Conservation (phyloP, 1,140 invertebrate species). For the Drosophila nasuta region DNA sequence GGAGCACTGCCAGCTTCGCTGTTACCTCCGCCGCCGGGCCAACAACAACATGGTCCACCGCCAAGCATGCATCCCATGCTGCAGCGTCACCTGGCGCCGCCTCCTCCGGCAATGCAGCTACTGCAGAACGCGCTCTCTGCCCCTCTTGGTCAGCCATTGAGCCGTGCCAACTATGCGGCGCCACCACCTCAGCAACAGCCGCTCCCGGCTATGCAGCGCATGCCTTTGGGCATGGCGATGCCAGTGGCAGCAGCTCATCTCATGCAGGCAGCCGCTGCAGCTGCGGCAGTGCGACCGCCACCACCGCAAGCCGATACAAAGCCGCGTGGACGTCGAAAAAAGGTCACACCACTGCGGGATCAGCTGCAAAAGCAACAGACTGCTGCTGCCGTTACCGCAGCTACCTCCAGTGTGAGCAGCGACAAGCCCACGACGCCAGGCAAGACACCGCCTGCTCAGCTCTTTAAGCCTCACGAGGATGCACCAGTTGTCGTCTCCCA, state of each 20-base stretch:
- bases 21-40: slow-evolving; percentile 52
- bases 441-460: slow-evolving; percentile 69
- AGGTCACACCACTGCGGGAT: slow-evolving; percentile 77
- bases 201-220: slow-evolving; percentile 47
- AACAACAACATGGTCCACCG: slow-evolving; percentile 20
- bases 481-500: slow-evolving; percentile 81
- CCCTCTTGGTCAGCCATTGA: slow-evolving; percentile 69
- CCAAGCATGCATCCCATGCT: slow-evolving; percentile 70
- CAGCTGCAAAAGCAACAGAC: slow-evolving; percentile 81
- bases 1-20: slow-evolving; percentile 46
- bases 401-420: slow-evolving; percentile 44
- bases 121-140: slow-evolving; percentile 77
- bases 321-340: slow-evolving; percentile 78
- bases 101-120: slow-evolving; percentile 72
- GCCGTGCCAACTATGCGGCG: slow-evolving; percentile 53
- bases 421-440: slow-evolving; percentile 43
- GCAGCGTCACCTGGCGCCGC: slow-evolving; percentile 60
- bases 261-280: slow-evolving; percentile 63
- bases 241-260: slow-evolving; percentile 62
- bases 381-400: slow-evolving; percentile 71
- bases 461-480: slow-evolving; percentile 83
- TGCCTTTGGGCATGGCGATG: slow-evolving; percentile 68
- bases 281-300: slow-evolving; percentile 44
- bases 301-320: slow-evolving; percentile 53
- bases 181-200: slow-evolving; percentile 33